These are phyloP conservation scores for Phrynocephalus forsythii DNA, from an alignment of 2,797 vertebrate genomes.

Conservation along the genomic window DNA sequence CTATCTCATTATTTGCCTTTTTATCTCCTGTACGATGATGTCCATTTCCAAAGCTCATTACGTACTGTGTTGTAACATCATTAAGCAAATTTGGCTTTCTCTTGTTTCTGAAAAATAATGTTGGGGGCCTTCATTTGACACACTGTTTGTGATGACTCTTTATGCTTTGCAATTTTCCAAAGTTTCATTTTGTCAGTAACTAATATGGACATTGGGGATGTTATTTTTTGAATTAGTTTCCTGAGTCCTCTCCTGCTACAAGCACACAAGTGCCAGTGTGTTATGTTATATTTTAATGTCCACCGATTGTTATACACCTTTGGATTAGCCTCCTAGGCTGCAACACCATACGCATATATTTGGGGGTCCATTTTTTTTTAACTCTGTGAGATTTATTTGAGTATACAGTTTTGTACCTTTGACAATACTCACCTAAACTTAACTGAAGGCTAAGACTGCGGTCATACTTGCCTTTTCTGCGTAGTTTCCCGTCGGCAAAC, in stretches of 20 bases:
- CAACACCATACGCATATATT: not conserved
- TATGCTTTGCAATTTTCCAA: not conserved
- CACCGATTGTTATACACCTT: not conserved
- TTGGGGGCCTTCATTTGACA: constrained; percentile 10
- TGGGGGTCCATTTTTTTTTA: too few relatives aligned
- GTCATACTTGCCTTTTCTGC: too few relatives aligned
- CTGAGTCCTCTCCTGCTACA: too few relatives aligned
- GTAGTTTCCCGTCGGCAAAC: too few relatives aligned
- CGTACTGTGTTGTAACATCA: constrained; percentile 37
- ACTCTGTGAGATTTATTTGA: not conserved
- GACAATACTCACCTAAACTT: not conserved
- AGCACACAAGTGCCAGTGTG: not conserved
- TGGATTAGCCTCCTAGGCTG: not conserved
- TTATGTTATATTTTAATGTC: not conserved
- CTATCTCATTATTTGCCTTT: constrained; percentile 13
- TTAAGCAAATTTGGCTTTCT: not conserved
- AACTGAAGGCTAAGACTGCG: not conserved
- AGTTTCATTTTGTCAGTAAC: not conserved
- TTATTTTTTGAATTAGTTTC: too few relatives aligned
- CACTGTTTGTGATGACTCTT: constrained; percentile 25
- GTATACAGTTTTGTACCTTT: not conserved
- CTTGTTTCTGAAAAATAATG: constrained; percentile 5
- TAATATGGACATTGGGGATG: not conserved
- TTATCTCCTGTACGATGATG: constrained; percentile 17
- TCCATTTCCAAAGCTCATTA: constrained; percentile 52